A percentile compares a stretch with the other conserved stretches of the same genome.
These are phyloP conservation scores for Etheostoma nigrum DNA, from an alignment of 2,797 vertebrate species.

Conservation along the genomic window DNA sequence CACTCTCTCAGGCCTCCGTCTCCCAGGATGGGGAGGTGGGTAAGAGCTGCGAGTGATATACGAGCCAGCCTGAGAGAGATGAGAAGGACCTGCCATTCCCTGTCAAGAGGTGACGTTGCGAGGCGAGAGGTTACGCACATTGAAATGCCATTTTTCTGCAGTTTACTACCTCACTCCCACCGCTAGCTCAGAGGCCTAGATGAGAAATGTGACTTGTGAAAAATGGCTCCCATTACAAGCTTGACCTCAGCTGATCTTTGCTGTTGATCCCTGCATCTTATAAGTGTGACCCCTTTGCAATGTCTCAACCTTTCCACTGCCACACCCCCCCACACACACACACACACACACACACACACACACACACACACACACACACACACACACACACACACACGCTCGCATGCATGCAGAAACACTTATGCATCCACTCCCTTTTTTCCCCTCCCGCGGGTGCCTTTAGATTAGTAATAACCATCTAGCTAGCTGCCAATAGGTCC, in stretches of 20 bases:
- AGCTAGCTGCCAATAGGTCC: constrained; percentile 59
- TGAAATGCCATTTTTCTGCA: constrained; percentile 76
- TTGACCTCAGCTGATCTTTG: constrained; percentile 71
- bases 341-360: neutral
- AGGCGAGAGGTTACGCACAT: constrained; percentile 78
- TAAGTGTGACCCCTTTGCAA: constrained; percentile 48
- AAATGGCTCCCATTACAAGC: constrained; percentile 80
- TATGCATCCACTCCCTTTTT: neutral
- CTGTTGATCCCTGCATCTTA: constrained; percentile 68
- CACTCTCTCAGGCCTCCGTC: constrained; percentile 49
- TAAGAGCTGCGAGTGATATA: constrained; percentile 74
- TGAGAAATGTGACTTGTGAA: constrained; percentile 72
- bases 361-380: neutral
- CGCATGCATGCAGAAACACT: constrained; percentile 29
- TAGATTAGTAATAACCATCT: constrained; percentile 66
- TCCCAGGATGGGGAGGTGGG: constrained; percentile 61
- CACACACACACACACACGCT: neutral
- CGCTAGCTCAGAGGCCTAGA: constrained; percentile 19
- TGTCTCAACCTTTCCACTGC: constrained; percentile 50
- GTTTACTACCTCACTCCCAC: constrained; percentile 62
- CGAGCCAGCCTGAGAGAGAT: constrained; percentile 71
- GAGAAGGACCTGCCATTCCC: constrained; percentile 79
- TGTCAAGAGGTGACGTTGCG: constrained; percentile 63
- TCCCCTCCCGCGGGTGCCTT: constrained; percentile 34
- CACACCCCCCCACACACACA: neutral